Evolutionary conservation across 2,888 invertebrate genomes (phyloP).

Genomic region (Yponomeuta malinellus): DNA sequence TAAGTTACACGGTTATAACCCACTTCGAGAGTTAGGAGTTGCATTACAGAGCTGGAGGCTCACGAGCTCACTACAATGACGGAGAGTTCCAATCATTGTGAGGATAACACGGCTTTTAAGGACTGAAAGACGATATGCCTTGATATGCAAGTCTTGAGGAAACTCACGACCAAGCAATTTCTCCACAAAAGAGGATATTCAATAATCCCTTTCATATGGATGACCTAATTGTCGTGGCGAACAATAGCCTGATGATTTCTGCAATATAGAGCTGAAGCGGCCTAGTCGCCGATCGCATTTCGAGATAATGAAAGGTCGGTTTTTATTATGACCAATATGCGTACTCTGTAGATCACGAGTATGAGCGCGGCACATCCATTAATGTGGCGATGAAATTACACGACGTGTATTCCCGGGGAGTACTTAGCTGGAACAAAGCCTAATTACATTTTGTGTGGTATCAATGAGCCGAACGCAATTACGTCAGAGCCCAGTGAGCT

Average conservation of each 20-base stretch:
- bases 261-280: neutral
- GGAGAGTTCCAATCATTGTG: constrained; percentile 4
- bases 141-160: neutral
- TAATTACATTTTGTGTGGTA: constrained; percentile 70
- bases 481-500: constrained; percentile 55
- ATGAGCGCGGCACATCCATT: constrained; percentile 25
- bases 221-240: neutral
- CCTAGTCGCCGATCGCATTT: neutral
- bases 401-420: constrained; percentile 46
- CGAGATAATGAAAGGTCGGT: constrained; percentile 16
- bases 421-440: constrained; percentile 61
- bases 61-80: constrained; percentile 3
- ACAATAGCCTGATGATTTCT: neutral
- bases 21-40: constrained; percentile 9
- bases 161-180: neutral
- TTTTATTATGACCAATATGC: constrained; percentile 13
- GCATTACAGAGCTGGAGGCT: constrained; percentile 11
- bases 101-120: constrained; percentile 6
- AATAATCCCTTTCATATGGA: neutral
- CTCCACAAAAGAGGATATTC: constrained; percentile 1
- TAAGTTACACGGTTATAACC: constrained; percentile 17
- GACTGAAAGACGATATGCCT: neutral
- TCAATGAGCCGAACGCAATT: constrained; percentile 66
- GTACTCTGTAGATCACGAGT: constrained; percentile 14
- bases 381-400: constrained; percentile 53